Conservation (phyloP, 2,113 vertebrate genomes). For the Sprattus sprattus region DNA sequence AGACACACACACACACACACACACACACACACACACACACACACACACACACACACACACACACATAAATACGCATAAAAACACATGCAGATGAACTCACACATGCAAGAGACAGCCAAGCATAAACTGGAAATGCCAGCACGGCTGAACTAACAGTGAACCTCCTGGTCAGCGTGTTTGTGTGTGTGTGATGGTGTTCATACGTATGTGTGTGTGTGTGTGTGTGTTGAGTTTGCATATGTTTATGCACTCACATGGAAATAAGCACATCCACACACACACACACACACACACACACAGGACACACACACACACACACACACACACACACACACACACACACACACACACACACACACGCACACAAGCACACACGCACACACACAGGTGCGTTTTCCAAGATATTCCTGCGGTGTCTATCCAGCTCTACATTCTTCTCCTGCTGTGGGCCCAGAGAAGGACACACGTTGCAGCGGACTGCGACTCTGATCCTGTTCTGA, state of each 20-base stretch:
- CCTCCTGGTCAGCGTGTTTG: neutral
- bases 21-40: neutral
- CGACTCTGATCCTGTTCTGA: too few species aligned
- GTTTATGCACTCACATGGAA: neutral
- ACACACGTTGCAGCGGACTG: too few species aligned
- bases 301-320: neutral
- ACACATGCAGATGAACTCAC: neutral
- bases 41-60: neutral
- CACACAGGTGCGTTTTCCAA: neutral
- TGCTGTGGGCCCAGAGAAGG: too few species aligned
- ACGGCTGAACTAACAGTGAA: neutral
- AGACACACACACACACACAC: neutral
- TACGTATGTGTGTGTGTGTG: constrained; percentile 23
- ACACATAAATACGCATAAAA: neutral
- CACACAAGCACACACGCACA: constrained; percentile 1
- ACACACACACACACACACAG: neutral
- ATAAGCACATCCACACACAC: too few species aligned
- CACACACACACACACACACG: constrained; percentile 8
- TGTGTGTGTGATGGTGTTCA: neutral
- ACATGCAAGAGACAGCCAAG: neutral
- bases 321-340: neutral
- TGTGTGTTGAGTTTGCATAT: constrained; percentile 24
- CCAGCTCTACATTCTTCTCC: too few species aligned
- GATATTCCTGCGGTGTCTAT: too few species aligned
- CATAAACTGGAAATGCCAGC: neutral